Conservation (phyloP, 2,113 vertebrate species). For the Entelurus aequoreus region DNA sequence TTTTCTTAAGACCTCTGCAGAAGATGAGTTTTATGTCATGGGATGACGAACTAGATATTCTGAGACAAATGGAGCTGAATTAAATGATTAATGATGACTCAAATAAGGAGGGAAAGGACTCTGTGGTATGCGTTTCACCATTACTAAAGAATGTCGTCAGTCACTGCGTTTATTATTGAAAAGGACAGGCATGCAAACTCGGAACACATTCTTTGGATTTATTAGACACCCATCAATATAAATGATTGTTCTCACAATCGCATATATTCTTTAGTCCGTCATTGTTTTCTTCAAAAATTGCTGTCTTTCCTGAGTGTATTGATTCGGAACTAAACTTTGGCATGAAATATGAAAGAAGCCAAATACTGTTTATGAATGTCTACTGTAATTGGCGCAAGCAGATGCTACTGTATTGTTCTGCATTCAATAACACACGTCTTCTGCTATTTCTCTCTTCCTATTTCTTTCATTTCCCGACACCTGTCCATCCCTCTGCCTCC, state of each 20-base stretch:
- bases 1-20: slow-evolving; percentile 22
- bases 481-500: slow-evolving; percentile 24
- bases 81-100: slow-evolving; percentile 38
- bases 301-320: slow-evolving; percentile 41
- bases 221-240: slow-evolving; percentile 30
- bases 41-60: slow-evolving; percentile 24
- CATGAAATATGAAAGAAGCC: slow-evolving; percentile 60
- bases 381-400: slow-evolving; percentile 55
- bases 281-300: slow-evolving; percentile 38
- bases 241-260: slow-evolving; percentile 39
- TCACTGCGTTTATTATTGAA: slow-evolving; percentile 33
- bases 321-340: slow-evolving; percentile 62
- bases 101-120: slow-evolving; percentile 31
- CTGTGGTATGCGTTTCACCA: slow-evolving; percentile 39
- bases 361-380: slow-evolving; percentile 54
- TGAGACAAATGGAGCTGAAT: slow-evolving; percentile 31
- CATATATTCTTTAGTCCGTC: slow-evolving; percentile 30
- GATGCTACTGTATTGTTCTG: slow-evolving; percentile 49
- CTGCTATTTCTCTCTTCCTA: slow-evolving; percentile 30
- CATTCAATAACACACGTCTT: slow-evolving; percentile 53
- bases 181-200: slow-evolving; percentile 29
- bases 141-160: slow-evolving; percentile 26
- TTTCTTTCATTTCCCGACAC: slow-evolving; percentile 28
- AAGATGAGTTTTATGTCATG: slow-evolving; percentile 43
- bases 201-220: slow-evolving; percentile 47